Evolutionary conservation across 2,888 invertebrate species (phyloP).

Genomic region (Ophraella communa): DNA sequence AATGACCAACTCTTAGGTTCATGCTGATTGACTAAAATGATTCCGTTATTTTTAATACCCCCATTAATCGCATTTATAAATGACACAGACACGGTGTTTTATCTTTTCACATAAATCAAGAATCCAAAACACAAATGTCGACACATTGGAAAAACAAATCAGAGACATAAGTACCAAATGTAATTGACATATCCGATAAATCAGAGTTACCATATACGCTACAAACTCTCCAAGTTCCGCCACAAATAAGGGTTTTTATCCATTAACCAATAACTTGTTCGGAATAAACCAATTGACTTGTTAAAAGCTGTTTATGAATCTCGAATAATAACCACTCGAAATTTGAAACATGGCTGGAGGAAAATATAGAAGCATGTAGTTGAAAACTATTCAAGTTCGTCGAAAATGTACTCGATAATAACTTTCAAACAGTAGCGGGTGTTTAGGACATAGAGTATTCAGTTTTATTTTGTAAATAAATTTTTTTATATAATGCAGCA

Average conservation of each 20-base stretch:
- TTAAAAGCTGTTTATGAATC: constrained; percentile 56
- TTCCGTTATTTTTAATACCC: too few species aligned
- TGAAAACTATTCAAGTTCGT: constrained; percentile 2
- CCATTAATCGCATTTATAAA: too few species aligned
- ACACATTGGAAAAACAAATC: constrained; percentile 25
- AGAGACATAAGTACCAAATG: constrained; percentile 32
- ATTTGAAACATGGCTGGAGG: constrained; percentile 53
- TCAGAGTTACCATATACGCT: constrained; percentile 25
- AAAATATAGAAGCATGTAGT: constrained; percentile 34
- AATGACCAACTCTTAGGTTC: too few species aligned
- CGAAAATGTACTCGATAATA: constrained; percentile 22
- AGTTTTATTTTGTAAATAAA: too few species aligned
- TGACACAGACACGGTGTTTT: constrained; percentile 1
- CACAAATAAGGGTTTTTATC: constrained; percentile 23
- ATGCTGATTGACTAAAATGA: too few species aligned
- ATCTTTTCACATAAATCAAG: constrained; percentile 9
- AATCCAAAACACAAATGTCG: constrained; percentile 14
- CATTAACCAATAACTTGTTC: constrained; percentile 39
- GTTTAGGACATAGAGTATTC: not conserved
- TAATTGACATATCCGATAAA: constrained; percentile 40
- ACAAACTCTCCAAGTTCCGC: constrained; percentile 26
- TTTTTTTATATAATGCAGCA: too few species aligned
- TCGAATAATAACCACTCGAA: constrained; percentile 51
- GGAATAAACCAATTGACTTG: constrained; percentile 54
- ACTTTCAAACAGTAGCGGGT: constrained; percentile 12